A percentile compares a stretch with the other conserved stretches of the same genome.
Evolutionary conservation across 64 coral and sea anemone genomes (phyloP).

Genomic region (Montipora foliosa): DNA sequence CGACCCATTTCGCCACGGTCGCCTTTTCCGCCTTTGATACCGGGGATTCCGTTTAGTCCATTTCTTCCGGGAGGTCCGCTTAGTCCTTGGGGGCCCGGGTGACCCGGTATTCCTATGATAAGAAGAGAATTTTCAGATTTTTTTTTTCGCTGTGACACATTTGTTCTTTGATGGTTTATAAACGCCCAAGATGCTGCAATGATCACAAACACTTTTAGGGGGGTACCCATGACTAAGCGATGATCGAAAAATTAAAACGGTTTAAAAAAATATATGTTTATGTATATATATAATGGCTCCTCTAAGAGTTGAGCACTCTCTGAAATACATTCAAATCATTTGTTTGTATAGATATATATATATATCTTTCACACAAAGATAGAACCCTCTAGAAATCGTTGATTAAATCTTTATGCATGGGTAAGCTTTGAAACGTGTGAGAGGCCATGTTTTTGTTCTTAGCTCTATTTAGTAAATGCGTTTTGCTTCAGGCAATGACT

Average conservation of each 20-base stretch:
- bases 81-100: constrained; percentile 64
- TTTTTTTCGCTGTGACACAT: background rate
- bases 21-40: constrained; percentile 65
- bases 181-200: too few relatives aligned
- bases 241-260: too few relatives aligned
- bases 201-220: background rate
- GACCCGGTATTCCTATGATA: constrained; percentile 79
- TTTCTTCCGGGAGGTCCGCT: constrained; percentile 91
- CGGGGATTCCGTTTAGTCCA: constrained; percentile 84
- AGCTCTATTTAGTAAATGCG: background rate
- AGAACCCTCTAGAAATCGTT: background rate
- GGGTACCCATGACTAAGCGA: too few relatives aligned
- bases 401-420: background rate
- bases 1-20: constrained; percentile 56
- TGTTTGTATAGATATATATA: too few relatives aligned
- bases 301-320: too few relatives aligned
- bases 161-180: background rate
- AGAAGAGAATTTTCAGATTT: background rate
- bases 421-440: background rate
- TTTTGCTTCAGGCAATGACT: background rate
- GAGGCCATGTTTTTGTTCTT: too few relatives aligned
- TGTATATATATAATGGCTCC: too few relatives aligned
- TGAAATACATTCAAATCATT: too few relatives aligned
- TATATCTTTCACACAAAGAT: too few relatives aligned
- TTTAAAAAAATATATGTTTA: too few relatives aligned